phyloP scores from a whole-genome alignment of 2,888 invertebrate genomes.

The Heliconius erato region DNA sequence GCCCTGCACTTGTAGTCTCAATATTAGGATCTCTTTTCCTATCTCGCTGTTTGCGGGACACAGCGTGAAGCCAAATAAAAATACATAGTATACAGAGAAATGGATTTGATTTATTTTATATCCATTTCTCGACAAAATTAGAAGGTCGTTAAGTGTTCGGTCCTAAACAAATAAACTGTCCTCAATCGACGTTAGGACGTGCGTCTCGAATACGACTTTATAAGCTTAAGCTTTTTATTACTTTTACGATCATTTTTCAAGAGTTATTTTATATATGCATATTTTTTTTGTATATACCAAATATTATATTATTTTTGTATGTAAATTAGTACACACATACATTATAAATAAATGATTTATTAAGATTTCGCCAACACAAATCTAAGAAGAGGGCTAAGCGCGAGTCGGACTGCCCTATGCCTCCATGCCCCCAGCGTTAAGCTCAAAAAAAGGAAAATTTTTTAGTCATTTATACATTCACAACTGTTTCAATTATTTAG shows the following conservation, averaged over 20 bases:
- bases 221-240: conserved; percentile 32
- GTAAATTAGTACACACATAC: no score
- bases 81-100: background rate
- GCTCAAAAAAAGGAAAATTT: no score
- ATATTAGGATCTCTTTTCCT: no score
- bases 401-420: no score
- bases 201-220: conserved; percentile 12
- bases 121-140: conserved; percentile 26
- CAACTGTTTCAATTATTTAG: no score
- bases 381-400: no score
- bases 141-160: conserved; percentile 18
- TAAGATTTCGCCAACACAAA: no score
- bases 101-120: background rate
- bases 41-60: background rate
- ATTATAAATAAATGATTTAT: no score
- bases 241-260: conserved; percentile 18
- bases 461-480: no score
- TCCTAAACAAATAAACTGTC: conserved; percentile 37
- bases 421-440: no score
- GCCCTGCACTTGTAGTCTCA: no score
- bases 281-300: background rate
- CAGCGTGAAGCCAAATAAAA: background rate
- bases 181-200: conserved; percentile 32
- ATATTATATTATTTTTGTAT: no score
- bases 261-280: conserved; percentile 9